These are phyloP conservation scores for Platycheirus rosarum DNA, from an alignment of 2,888 invertebrate genomes.

Conservation along the genomic window DNA sequence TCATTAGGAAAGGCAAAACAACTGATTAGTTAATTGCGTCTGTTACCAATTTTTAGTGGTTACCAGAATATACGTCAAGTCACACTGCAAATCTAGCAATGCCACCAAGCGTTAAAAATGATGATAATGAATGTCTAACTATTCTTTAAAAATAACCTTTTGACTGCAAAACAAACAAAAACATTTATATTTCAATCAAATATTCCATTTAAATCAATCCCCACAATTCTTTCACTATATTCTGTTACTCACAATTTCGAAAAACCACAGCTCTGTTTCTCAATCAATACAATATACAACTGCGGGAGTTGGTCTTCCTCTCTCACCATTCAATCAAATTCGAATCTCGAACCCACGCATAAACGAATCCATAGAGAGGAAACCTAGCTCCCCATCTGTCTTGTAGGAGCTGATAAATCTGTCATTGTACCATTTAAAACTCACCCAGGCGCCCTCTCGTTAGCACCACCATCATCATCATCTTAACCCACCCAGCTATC, in stretches of 20 bases:
- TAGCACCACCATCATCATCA: constrained; percentile 64
- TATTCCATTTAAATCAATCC: neutral
- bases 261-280: constrained; percentile 36
- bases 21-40: no score
- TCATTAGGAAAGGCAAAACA: no score
- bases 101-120: no score
- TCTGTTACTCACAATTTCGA: constrained; percentile 62
- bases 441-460: constrained; percentile 73
- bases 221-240: constrained; percentile 64
- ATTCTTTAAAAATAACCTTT: no score
- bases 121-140: no score
- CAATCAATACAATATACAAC: constrained; percentile 37
- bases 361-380: constrained; percentile 11
- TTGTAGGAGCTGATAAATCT: constrained; percentile 71
- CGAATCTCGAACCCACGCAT: no score
- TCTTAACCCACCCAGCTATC: constrained; percentile 2
- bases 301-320: constrained; percentile 31
- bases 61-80: no score
- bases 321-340: constrained; percentile 41
- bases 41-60: no score
- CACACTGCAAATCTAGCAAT: no score
- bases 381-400: constrained; percentile 70
- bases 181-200: no score
- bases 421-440: constrained; percentile 70
- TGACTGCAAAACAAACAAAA: no score